Percentiles rank a stretch among this genome's conserved stretches.
Evolutionary conservation across 2,797 vertebrate species (phyloP).

Genomic region (Coreius guichenoti): DNA sequence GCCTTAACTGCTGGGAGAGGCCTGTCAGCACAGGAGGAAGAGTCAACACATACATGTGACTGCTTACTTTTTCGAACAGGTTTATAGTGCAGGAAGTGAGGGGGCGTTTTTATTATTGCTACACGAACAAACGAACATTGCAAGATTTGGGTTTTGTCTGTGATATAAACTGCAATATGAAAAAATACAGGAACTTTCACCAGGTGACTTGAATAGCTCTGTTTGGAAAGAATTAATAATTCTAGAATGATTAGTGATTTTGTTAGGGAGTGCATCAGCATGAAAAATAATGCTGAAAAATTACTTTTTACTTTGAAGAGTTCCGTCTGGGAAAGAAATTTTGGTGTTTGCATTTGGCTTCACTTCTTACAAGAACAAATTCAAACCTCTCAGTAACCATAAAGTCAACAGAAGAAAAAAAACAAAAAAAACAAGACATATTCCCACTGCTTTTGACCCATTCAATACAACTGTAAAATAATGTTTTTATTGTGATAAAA

Average conservation of each 20-base stretch:
- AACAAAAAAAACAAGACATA: too few relatives aligned
- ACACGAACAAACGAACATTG: background rate
- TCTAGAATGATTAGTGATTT: background rate
- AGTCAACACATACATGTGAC: background rate
- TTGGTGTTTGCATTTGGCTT: background rate
- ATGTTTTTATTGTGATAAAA: background rate
- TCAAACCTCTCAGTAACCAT: background rate
- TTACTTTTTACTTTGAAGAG: too few relatives aligned
- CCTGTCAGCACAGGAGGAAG: constrained; percentile 68
- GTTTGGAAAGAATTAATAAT: background rate
- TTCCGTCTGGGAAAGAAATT: background rate
- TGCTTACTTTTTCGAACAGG: background rate
- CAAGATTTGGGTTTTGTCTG: background rate
- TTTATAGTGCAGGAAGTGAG: background rate
- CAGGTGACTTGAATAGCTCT: background rate
- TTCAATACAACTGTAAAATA: background rate
- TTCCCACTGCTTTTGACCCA: background rate
- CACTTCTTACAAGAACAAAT: background rate
- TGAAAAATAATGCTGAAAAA: background rate
- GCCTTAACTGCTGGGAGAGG: constrained; percentile 79
- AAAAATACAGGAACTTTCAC: background rate
- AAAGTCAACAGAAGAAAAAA: background rate
- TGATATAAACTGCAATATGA: background rate
- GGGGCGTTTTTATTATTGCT: background rate
- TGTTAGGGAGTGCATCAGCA: background rate